These are phyloP conservation scores for Meleagris gallopavo DNA, from an alignment of 2,113 vertebrate genomes.

Conservation along the genomic window DNA sequence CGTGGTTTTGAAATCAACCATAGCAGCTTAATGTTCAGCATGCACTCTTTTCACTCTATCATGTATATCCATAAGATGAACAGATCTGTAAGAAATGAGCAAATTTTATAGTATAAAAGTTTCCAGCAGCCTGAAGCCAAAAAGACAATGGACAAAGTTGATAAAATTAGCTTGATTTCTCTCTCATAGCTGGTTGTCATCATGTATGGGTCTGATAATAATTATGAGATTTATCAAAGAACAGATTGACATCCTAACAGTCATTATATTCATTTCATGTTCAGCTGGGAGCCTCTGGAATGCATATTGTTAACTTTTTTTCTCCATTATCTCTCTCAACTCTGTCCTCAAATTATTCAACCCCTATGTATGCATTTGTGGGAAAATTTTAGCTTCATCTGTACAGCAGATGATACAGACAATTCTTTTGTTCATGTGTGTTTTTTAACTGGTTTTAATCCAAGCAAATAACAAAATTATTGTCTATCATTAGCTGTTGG, in stretches of 20 bases:
- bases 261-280: constrained; percentile 61
- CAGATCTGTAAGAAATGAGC: not conserved
- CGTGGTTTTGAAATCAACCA: not conserved
- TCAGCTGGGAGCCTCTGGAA: constrained; percentile 43
- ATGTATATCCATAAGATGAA: not conserved
- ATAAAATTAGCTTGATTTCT: constrained; percentile 13
- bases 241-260: constrained; percentile 44
- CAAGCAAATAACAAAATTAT: constrained; percentile 8
- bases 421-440: not conserved
- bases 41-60: not conserved
- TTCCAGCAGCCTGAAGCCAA: not conserved
- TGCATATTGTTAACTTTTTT: constrained; percentile 29
- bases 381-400: constrained; percentile 63
- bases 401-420: constrained; percentile 50
- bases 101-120: not conserved
- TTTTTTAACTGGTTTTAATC: not conserved
- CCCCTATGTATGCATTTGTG: constrained; percentile 19
- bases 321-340: constrained; percentile 37
- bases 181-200: not conserved
- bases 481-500: not conserved
- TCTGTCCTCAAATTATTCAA: constrained; percentile 36
- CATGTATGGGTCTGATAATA: constrained; percentile 42
- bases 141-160: not conserved
- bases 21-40: not conserved
- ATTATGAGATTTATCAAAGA: constrained; percentile 64